Conservation (phyloP, 2,888 invertebrate genomes). For the Platycnemis pennipes region DNA sequence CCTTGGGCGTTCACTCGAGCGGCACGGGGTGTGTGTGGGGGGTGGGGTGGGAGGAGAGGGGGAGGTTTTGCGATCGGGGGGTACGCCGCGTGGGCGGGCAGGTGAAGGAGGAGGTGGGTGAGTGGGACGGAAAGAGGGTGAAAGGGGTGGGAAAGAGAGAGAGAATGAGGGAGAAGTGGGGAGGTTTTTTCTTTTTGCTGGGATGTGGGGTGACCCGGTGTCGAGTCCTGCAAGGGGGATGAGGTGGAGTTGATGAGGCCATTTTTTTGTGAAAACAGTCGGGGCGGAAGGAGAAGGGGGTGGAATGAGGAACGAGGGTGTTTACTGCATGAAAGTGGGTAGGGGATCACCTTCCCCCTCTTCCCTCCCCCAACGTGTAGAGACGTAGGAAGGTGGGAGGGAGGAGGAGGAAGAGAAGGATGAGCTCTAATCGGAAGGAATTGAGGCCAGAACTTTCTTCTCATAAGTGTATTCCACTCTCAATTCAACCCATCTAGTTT, state of each 20-base stretch:
- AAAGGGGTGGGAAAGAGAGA: too few relatives aligned
- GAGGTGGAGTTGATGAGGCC: background rate
- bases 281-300: background rate
- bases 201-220: background rate
- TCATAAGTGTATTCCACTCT: background rate
- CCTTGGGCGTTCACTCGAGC: constrained; percentile 48
- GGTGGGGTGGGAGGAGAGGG: background rate
- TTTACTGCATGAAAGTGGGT: background rate
- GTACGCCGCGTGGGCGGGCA: background rate
- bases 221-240: background rate
- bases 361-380: too few relatives aligned
- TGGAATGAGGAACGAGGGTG: background rate
- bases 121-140: background rate
- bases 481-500: too few relatives aligned
- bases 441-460: background rate
- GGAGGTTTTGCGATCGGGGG: background rate
- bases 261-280: background rate
- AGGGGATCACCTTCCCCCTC: background rate
- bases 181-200: too few relatives aligned
- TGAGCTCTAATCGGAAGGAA: background rate
- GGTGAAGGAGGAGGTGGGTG: background rate
- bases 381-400: background rate
- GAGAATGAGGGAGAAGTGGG: too few relatives aligned
- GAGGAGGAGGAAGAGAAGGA: background rate
- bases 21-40: background rate